Evolutionary conservation across 2,797 vertebrate genomes (phyloP), one percentile per base, ranked within the genome.

Genomic region (Meriones psammophilus): DNA sequence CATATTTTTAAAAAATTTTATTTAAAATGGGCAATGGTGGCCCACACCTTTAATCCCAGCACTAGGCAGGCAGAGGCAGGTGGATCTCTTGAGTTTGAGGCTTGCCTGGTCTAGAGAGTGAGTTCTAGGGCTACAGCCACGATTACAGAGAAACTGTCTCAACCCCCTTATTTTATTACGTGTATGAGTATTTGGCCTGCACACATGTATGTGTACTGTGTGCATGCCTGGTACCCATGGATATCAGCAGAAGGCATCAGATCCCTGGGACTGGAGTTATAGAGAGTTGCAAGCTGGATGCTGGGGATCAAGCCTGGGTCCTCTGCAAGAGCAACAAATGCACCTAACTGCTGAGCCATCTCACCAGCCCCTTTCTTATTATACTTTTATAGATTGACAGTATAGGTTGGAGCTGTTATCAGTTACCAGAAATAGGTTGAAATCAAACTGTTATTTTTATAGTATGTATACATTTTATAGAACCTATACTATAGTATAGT

Each of bases 351-450:
- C 62, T 68, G 28, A 85, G 83, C 42, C 26, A 7, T n/a, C 39
- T 85, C 64, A 33, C 83, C 42, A 50, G 73, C 18, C 62, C 20
- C 64, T 39, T 3, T 20, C 80, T 33, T 13, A 36, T 36, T 77
- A 8, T 17, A 54, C 68, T 62, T 66, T 62, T 54, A 30, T 74
- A 95, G 64, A 86, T 42, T 86, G n/a, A 26, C 22, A 88, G 15
- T 93, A 50, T 81, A 18, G 46, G 86, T 22, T 89, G 87, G 39
- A 69, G 22, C 79, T 93, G 17, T 86, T 94, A 93, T 18, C 86
- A 84, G 87, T 91, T 28, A 7, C 69, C 66, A 95, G 78, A 94
- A 46, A 54, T 85, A 80, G 6, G n/a, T 92, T 92, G 39, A 87
- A 89, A 77, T 92, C 85, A 96, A 78, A 88, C 73, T 85, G 30